Evolutionary conservation across 2,888 invertebrate species (phyloP), one percentile per base, ranked within the genome.

Genomic region (Megalurothrips usitatus): DNA sequence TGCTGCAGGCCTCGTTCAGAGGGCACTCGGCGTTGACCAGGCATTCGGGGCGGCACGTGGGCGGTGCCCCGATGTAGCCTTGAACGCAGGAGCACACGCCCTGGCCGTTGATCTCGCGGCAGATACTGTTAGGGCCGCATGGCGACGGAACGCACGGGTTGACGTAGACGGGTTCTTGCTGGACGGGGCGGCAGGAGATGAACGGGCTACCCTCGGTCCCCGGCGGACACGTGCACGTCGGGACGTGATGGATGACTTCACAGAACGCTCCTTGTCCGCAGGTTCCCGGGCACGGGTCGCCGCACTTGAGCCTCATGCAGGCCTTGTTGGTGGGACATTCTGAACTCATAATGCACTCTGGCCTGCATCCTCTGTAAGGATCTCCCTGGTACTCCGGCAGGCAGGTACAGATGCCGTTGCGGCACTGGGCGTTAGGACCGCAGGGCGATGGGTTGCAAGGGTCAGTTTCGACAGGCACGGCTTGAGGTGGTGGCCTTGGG

Each of bases 1-100:
- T 93, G 82, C 92, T 91, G 84, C 94, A 94, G 1, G 94, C 93
- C 86, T 91, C 89, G 85, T 92, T 91, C 83, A 89, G 88, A 52
- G 92, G 87, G 87, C 95, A 95, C 85, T 94, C 94, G 0, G 93
- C 90, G 84, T 92, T 93, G 1, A 92, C 90, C 43, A 91, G 88
- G 86, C 94, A 94, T 87, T 94, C 94, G n/a, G 94, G 94, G 84
- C 94, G 89, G 85, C 94, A 95, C 14, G 92, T 90, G 1, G 94
- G 94, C 75, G 95, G 94, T 83, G 90, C 91, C 83, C 95, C 94
- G 79, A 93, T 90, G 85, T 90, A 94, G 82, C 92, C 93, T 80
- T 89, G 87, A 81, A 94, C 88, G 86, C 93, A 94, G 80, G 92
- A 93, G 87, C 92, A 94, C 43, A 91, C 92, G 58, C 92, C 92